A percentile compares a stretch with the other conserved stretches of the same genome.
Evolutionary conservation across 2,888 invertebrate species (phyloP).

Genomic region (Deilephila elpenor): DNA sequence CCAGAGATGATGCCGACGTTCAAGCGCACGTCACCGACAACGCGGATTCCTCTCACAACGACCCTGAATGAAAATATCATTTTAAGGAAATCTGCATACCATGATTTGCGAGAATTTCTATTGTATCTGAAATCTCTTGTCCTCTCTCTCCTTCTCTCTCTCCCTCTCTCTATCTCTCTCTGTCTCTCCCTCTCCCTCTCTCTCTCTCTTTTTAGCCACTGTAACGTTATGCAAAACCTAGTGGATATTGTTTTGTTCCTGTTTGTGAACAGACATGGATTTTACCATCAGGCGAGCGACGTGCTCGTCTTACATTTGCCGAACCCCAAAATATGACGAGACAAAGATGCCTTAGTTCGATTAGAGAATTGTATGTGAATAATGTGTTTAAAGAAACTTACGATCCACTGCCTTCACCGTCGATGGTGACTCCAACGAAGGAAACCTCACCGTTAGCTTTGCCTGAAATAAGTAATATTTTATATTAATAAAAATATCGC

Average conservation of each 20-base stretch:
- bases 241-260: no score
- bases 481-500: not conserved
- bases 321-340: no score
- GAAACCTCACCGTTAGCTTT: slow-evolving; percentile 29
- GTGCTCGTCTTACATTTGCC: no score
- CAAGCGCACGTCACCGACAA: slow-evolving; percentile 49
- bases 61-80: not conserved
- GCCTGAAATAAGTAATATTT: slow-evolving; percentile 35
- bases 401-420: slow-evolving; percentile 39
- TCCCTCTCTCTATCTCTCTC: no score
- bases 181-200: no score
- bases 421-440: slow-evolving; percentile 36
- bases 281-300: no score
- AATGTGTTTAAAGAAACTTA: slow-evolving; percentile 35
- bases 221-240: no score
- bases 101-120: not conserved
- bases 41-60: slow-evolving; percentile 51
- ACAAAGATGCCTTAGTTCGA: not conserved
- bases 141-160: no score
- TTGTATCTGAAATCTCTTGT: no score
- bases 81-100: not conserved
- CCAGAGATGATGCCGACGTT: slow-evolving; percentile 59
- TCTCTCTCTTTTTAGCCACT: no score
- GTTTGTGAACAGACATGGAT: no score
- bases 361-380: not conserved